Evolutionary conservation across 2,113 vertebrate genomes (phyloP).

Genomic region (Grammomys dolichurus): DNA sequence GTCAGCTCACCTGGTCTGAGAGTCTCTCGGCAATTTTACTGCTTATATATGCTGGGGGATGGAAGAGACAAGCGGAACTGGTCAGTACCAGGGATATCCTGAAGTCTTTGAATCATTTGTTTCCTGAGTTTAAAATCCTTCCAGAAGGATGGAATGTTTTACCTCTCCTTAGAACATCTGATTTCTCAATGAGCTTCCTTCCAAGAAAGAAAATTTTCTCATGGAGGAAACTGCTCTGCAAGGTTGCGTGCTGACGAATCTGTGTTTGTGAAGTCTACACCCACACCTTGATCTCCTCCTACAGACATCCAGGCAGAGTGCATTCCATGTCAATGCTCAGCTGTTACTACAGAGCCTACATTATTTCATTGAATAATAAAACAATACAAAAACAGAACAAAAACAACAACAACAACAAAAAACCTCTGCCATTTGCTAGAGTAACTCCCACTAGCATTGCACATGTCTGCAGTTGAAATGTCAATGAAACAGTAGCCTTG

Average conservation of each 20-base stretch:
- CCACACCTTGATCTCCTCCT: too few relatives aligned
- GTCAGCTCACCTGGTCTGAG: not conserved
- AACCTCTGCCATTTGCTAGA: not conserved
- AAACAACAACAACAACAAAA: not conserved
- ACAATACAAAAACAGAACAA: not conserved
- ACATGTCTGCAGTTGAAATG: not conserved
- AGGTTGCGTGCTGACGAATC: not conserved
- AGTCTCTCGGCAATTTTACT: not conserved
- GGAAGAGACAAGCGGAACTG: not conserved
- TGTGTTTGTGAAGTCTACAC: too few relatives aligned
- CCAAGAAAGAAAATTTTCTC: not conserved
- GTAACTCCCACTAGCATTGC: not conserved
- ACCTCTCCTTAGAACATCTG: not conserved
- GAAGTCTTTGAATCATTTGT: not conserved
- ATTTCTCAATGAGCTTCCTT: not conserved
- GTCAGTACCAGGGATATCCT: not conserved
- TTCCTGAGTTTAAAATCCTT: too few relatives aligned
- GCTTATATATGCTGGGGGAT: not conserved
- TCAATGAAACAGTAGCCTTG: not conserved
- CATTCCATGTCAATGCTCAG: not conserved
- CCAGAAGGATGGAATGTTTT: not conserved
- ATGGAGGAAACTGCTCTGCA: not conserved
- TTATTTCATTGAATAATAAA: not conserved
- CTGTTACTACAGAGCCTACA: not conserved
- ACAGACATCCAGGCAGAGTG: too few relatives aligned